These are phyloP conservation scores for Ormyrus labotus DNA, from an alignment of 2,888 invertebrate genomes.

Conservation along the genomic window DNA sequence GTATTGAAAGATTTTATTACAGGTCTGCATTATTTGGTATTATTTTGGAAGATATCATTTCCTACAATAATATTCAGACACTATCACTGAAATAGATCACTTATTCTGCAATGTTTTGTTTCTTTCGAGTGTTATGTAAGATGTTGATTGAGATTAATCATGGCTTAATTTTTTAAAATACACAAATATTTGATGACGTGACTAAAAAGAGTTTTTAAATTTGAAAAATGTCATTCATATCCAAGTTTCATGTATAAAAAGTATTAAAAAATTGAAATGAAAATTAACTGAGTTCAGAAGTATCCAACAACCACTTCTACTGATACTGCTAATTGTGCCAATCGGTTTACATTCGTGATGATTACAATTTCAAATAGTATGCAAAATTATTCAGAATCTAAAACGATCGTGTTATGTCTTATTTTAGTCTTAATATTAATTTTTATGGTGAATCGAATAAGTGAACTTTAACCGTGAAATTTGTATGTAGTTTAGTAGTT, in stretches of 20 bases:
- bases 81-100: background rate
- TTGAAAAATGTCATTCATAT: slow-evolving; percentile 54
- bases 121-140: slow-evolving; percentile 64
- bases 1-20: too few relatives aligned
- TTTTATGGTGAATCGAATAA: background rate
- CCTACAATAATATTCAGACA: too few relatives aligned
- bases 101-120: slow-evolving; percentile 30
- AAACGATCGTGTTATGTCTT: background rate
- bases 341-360: background rate
- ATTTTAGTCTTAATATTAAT: slow-evolving; percentile 17
- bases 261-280: background rate
- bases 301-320: background rate
- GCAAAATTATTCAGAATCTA: background rate
- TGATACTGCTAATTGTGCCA: slow-evolving; percentile 3
- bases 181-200: background rate
- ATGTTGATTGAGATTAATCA: slow-evolving; percentile 58
- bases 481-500: background rate
- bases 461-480: background rate
- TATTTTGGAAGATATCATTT: slow-evolving; percentile 12
- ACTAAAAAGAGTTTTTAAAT: background rate
- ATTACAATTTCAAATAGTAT: background rate
- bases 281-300: slow-evolving; percentile 1
- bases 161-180: slow-evolving; percentile 11
- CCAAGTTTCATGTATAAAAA: slow-evolving; percentile 46
- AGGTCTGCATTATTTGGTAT: too few relatives aligned